Conservation (phyloP, 37 sponge, comb jelly and placozoan species). For the Oscarella lobularis region DNA sequence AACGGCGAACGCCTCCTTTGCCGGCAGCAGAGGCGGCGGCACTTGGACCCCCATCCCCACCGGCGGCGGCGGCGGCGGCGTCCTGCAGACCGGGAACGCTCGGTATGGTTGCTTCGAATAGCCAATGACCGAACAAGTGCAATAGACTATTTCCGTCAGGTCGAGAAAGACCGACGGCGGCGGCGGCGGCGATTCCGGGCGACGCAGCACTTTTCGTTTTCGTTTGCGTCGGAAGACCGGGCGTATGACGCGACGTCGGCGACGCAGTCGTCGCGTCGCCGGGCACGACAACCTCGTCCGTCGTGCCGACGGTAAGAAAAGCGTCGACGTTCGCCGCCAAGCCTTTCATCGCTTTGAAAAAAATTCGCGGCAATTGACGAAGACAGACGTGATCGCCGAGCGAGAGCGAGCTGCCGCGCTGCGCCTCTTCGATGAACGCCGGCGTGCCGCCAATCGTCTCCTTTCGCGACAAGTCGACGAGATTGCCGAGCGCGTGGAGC, state of each 20-base stretch:
- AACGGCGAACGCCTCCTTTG: not conserved
- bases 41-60: not conserved
- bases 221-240: not conserved
- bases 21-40: not conserved
- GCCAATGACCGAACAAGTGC: conserved; percentile 75
- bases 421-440: conserved; percentile 35
- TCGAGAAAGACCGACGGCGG: conserved; percentile 3
- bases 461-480: conserved; percentile 54
- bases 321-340: conserved; percentile 36
- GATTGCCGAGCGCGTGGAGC: conserved; percentile 79
- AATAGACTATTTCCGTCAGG: conserved; percentile 42
- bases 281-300: not conserved
- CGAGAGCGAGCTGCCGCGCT: not conserved
- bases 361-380: conserved; percentile 32
- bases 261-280: not conserved
- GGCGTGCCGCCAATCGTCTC: conserved; percentile 22
- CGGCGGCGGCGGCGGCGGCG: not conserved
- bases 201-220: not conserved
- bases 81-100: not conserved
- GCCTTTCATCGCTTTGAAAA: conserved; percentile 41
- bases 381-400: conserved; percentile 7
- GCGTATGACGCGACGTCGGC: not conserved
- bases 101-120: conserved; percentile 59
- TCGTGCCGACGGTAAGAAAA: conserved; percentile 22
- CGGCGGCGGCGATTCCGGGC: conserved; percentile 5